phyloP scores from a whole-genome alignment of 2,113 vertebrate genomes.

The Todiramphus chloris region DNA sequence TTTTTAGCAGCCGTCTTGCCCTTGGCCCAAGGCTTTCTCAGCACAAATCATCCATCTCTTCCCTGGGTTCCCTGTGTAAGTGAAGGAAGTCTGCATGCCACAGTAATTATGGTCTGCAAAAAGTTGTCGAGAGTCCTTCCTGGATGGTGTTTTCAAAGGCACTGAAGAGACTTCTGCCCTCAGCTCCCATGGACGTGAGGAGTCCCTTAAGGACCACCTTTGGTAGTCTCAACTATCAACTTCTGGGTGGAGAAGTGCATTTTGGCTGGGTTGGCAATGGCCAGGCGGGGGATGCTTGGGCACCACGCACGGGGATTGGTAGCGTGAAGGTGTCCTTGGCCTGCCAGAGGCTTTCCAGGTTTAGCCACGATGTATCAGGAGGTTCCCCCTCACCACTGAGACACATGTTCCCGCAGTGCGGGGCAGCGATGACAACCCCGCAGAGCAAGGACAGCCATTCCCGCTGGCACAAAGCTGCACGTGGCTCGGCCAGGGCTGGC shows the following conservation, averaged over 20 bases:
- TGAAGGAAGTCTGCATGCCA: background rate
- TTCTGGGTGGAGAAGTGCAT: accelerated
- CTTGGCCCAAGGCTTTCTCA: background rate
- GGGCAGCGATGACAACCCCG: accelerated
- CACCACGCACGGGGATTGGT: accelerated
- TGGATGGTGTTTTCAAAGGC: background rate
- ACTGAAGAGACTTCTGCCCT: background rate
- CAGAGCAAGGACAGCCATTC: background rate
- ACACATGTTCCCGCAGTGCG: background rate
- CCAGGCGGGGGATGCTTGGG: background rate
- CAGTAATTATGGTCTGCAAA: background rate
- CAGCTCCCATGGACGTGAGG: background rate
- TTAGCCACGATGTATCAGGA: accelerated
- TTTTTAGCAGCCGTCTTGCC: background rate
- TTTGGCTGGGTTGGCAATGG: background rate
- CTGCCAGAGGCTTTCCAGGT: background rate
- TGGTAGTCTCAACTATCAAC: background rate
- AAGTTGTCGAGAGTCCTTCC: background rate
- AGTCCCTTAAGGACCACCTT: background rate
- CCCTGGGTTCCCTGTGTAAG: background rate
- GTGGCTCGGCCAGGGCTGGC: background rate
- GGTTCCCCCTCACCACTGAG: background rate
- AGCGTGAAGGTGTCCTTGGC: accelerated
- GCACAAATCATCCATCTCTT: background rate
- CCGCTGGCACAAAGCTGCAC: background rate